A percentile compares a stretch with the other conserved stretches of the same genome.
phyloP scores from a whole-genome alignment of 2,888 invertebrate species.

The Acleris laterana region DNA sequence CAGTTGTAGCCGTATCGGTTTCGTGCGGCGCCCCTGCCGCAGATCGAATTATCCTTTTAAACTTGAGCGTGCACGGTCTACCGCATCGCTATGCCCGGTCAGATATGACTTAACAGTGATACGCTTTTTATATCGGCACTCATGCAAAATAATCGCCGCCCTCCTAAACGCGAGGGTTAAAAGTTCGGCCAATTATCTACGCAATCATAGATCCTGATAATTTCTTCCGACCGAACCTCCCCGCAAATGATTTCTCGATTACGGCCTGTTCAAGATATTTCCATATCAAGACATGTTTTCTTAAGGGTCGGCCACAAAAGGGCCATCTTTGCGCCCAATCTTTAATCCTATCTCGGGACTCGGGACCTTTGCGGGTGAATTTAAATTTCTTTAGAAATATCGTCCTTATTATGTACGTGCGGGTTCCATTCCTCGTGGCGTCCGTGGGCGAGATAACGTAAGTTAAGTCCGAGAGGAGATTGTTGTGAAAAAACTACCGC shows the following conservation, averaged over 20 bases:
- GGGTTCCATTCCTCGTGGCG: slow-evolving; percentile 82
- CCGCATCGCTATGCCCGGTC: slow-evolving; percentile 71
- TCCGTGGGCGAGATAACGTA: slow-evolving; percentile 83
- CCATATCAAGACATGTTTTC: slow-evolving; percentile 85
- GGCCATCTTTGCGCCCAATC: slow-evolving; percentile 83
- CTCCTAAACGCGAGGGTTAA: slow-evolving; percentile 25
- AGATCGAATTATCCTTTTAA: slow-evolving; percentile 76
- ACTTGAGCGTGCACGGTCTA: slow-evolving; percentile 66
- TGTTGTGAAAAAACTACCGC: slow-evolving; percentile 84
- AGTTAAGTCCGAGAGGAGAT: slow-evolving; percentile 84
- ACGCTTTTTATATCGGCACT: slow-evolving; percentile 66
- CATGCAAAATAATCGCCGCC: slow-evolving; percentile 73
- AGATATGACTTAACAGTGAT: slow-evolving; percentile 62
- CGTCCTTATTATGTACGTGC: slow-evolving; percentile 84
- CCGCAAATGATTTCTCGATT: slow-evolving; percentile 81
- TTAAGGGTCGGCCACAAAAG: slow-evolving; percentile 84
- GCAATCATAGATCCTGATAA: slow-evolving; percentile 65
- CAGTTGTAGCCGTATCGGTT: slow-evolving; percentile 57
- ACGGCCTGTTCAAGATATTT: slow-evolving; percentile 79
- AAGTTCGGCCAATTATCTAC: slow-evolving; percentile 61
- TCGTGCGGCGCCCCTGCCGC: slow-evolving; percentile 45
- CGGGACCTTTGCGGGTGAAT: slow-evolving; percentile 84
- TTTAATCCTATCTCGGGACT: slow-evolving; percentile 82
- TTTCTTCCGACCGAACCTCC: slow-evolving; percentile 75
- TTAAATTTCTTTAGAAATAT: slow-evolving; percentile 85